Percentiles rank a stretch among this genome's conserved stretches.
Conservation (phyloP, 2,113 vertebrate genomes). For the Mesembrinibis cayennensis region DNA sequence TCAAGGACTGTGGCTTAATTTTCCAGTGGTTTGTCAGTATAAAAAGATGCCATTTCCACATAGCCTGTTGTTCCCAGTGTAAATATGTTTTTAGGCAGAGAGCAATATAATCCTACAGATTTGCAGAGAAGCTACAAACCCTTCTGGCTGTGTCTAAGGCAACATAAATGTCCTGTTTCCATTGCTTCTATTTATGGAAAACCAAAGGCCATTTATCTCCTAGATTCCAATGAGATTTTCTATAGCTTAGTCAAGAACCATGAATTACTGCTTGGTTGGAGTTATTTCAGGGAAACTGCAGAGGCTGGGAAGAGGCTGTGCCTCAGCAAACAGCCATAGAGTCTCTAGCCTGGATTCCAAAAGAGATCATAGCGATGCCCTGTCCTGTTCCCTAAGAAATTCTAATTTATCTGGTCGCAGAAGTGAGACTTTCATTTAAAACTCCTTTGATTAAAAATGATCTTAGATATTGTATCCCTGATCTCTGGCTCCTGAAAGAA, state of each 20-base stretch:
- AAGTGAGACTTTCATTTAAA: background rate
- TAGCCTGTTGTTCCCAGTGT: slow-evolving; percentile 15
- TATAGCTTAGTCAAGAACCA: slow-evolving; percentile 36
- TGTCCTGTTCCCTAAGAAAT: background rate
- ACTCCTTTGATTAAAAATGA: background rate
- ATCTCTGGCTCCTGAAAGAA: background rate
- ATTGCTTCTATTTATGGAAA: slow-evolving; percentile 37
- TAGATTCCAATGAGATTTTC: background rate
- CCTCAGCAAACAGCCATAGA: background rate
- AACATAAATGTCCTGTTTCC: slow-evolving; percentile 3
- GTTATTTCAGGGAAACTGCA: slow-evolving; percentile 10
- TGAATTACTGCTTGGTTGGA: slow-evolving; percentile 7
- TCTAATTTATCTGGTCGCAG: background rate
- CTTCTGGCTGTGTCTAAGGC: background rate
- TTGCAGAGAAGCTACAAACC: slow-evolving; percentile 17
- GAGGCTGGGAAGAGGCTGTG: background rate
- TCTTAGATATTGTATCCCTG: background rate
- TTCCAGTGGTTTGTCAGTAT: slow-evolving; percentile 25
- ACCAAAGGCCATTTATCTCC: slow-evolving; percentile 38
- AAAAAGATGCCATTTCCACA: slow-evolving; percentile 2
- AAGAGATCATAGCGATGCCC: background rate
- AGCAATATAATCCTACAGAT: slow-evolving; percentile 16
- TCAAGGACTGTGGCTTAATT: background rate
- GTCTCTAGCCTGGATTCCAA: background rate
- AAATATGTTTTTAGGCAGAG: slow-evolving; percentile 54